phyloP scores from a whole-genome alignment of 2,797 vertebrate species.

The Ptychadena robeensis region DNA sequence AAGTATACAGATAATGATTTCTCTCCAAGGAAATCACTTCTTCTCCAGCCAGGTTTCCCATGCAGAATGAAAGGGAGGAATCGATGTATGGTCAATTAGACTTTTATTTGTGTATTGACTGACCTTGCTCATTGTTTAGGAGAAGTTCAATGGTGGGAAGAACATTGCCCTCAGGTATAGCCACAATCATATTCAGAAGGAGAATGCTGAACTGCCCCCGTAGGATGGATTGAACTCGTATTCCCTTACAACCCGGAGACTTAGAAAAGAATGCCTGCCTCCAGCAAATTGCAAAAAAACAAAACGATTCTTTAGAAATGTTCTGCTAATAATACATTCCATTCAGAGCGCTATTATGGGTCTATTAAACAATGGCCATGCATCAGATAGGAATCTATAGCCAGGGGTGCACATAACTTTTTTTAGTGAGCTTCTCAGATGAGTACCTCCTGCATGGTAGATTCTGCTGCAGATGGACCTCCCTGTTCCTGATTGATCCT shows the following conservation, averaged over 20 bases:
- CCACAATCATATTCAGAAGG: conserved; percentile 38
- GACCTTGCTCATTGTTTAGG: conserved; percentile 54
- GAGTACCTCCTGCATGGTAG: too few species aligned
- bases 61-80: conserved; percentile 51
- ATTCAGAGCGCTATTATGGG: not conserved
- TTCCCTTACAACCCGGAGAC: not conserved
- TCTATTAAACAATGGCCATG: not conserved
- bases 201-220: conserved; percentile 8
- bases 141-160: conserved; percentile 47
- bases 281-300: conserved; percentile 17
- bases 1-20: conserved; percentile 32
- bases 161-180: conserved; percentile 47
- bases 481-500: too few species aligned
- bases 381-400: not conserved
- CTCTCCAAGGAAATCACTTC: conserved; percentile 55
- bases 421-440: too few species aligned
- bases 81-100: conserved; percentile 55
- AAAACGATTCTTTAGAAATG: not conserved
- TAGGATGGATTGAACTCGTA: not conserved
- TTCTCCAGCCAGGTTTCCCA: conserved; percentile 40
- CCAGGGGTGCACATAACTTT: too few species aligned
- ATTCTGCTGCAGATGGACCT: too few species aligned
- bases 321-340: not conserved
- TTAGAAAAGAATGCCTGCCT: conserved; percentile 8
- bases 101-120: conserved; percentile 57